Conservation (phyloP, 2,888 invertebrate species). For the Formica aserva region DNA sequence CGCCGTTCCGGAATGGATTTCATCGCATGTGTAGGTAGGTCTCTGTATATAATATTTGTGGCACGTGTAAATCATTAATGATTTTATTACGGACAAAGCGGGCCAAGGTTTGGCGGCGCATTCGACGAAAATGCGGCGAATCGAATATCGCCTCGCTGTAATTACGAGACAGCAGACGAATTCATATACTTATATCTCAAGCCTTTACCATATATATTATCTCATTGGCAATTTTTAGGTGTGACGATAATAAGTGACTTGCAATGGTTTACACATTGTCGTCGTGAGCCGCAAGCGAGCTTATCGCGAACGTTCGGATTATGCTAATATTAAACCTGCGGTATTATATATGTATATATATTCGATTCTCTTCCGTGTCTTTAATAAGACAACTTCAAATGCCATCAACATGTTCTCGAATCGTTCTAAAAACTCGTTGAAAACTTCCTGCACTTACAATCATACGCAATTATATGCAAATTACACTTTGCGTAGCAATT, state of each 20-base stretch:
- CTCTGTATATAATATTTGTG: neutral
- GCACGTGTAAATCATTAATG: conserved; percentile 10
- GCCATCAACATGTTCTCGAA: neutral
- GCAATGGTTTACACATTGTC: conserved; percentile 17
- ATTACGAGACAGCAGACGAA: neutral
- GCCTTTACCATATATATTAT: neutral
- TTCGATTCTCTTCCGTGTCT: neutral
- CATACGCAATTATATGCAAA: neutral
- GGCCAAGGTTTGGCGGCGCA: neutral
- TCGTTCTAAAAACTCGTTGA: neutral
- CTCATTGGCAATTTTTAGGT: conserved; percentile 42
- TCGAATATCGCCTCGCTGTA: neutral
- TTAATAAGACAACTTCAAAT: neutral
- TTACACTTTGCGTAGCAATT: neutral
- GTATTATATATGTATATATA: neutral
- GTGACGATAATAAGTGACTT: conserved; percentile 42
- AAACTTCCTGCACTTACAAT: neutral
- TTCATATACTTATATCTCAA: neutral
- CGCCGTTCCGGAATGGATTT: neutral
- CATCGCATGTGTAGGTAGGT: conserved; percentile 12
- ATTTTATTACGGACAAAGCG: conserved; percentile 8
- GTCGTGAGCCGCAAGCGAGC: neutral
- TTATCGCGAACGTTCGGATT: conserved; percentile 17
- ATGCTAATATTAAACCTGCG: neutral
- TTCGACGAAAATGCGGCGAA: neutral